A percentile compares a stretch with the other conserved stretches of the same genome.
Evolutionary conservation across 2,888 invertebrate species (phyloP).

Genomic region (Artemia sinica): DNA sequence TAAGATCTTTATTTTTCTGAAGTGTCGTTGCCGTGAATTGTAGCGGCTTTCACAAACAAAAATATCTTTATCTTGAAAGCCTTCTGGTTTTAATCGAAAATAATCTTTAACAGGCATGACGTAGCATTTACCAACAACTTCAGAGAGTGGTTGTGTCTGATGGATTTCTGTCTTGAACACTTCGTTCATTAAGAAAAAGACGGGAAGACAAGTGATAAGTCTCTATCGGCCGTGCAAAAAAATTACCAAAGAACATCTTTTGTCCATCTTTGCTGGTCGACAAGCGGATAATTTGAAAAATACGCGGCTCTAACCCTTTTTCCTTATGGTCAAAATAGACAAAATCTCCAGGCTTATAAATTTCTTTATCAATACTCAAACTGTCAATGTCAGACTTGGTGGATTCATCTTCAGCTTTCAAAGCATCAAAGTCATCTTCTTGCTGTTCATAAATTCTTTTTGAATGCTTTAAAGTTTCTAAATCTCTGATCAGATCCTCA

Average conservation of each 20-base stretch:
- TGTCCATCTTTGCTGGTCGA: conserved; percentile 67
- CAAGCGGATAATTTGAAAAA: conserved; percentile 70
- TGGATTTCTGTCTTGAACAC: conserved; percentile 86
- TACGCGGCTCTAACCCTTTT: conserved; percentile 49
- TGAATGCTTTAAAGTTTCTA: conserved; percentile 54
- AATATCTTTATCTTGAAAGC: conserved; percentile 75
- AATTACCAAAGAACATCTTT: conserved; percentile 77
- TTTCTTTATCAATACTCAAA: conserved; percentile 54
- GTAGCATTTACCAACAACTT: conserved; percentile 70
- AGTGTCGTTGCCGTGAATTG: conserved; percentile 61
- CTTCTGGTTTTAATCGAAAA: conserved; percentile 69
- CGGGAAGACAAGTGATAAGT: conserved; percentile 88
- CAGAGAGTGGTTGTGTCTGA: conserved; percentile 62
- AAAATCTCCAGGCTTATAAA: conserved; percentile 69
- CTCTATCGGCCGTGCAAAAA: conserved; percentile 79
- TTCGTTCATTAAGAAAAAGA: conserved; percentile 64
- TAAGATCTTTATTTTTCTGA: conserved; percentile 67
- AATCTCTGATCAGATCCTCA: conserved; percentile 52
- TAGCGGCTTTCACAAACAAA: conserved; percentile 94
- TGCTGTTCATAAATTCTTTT: conserved; percentile 58
- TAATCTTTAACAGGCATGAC: conserved; percentile 90
- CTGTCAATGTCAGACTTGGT: conserved; percentile 16
- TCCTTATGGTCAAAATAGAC: conserved; percentile 63
- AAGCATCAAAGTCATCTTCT: conserved; percentile 46
- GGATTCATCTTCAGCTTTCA: conserved; percentile 25